Percentiles rank a stretch among this genome's conserved stretches.
These are phyloP conservation scores for Sclerurus mexicanus DNA, from an alignment of 2,113 vertebrate species.

Conservation along the genomic window DNA sequence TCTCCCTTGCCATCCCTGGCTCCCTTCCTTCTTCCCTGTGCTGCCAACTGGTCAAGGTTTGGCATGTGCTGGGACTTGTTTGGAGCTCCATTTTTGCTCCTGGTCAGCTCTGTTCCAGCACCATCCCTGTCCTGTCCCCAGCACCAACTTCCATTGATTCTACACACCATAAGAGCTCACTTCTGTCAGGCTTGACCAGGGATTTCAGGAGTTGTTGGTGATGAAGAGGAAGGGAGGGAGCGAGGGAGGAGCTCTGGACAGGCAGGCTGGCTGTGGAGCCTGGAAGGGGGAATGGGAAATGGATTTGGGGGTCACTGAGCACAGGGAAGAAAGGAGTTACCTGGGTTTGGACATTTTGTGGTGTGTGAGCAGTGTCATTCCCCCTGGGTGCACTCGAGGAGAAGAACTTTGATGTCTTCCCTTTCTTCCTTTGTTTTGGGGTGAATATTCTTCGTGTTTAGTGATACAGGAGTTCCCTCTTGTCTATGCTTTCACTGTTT, in stretches of 20 bases:
- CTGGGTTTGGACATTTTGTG: background rate
- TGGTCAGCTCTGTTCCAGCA: background rate
- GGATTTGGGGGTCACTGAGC: background rate
- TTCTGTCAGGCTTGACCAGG: background rate
- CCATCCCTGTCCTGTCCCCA: background rate
- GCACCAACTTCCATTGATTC: background rate
- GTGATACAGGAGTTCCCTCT: background rate
- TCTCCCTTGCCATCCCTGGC: background rate
- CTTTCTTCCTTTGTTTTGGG: background rate
- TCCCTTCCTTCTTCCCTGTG: background rate
- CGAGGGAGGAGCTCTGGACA: background rate
- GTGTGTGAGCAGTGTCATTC: background rate
- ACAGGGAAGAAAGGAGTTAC: background rate
- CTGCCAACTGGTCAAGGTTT: background rate
- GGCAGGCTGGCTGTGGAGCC: background rate
- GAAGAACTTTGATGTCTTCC: background rate
- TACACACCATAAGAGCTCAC: rapidly evolving
- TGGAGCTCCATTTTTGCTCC: background rate
- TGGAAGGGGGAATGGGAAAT: background rate
- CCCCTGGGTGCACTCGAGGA: background rate
- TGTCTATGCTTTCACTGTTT: background rate
- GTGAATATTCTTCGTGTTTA: background rate
- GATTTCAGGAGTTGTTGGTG: background rate
- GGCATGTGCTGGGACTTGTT: slow-evolving; percentile 2
- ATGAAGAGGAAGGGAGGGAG: background rate